Evolutionary conservation across 2,113 vertebrate species (phyloP), one percentile per base, ranked within the genome.

Genomic region (Picathartes gymnocephalus): DNA sequence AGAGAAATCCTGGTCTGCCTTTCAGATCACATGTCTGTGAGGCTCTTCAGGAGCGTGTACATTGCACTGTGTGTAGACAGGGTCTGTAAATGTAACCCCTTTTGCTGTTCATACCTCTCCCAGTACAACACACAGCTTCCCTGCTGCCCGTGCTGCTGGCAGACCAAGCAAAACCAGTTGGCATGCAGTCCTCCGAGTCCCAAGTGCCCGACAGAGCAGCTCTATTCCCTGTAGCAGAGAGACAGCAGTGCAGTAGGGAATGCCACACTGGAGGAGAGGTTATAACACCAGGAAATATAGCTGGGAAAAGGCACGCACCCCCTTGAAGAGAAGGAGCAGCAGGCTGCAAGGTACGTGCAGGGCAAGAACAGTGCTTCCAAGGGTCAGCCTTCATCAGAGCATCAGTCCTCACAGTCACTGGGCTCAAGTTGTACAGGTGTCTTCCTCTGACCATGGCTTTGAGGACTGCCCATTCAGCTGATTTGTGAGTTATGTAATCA

Each of bases 401-500:
- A 10, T n/a, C 15, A 4, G 17, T 19, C 25, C 25, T 31, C 25
- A 14, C 0, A 0, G 60, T 20, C 18, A 23, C 62, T 62, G 54
- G 42, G 11, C 47, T 86, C 1, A 5, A 45, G 60, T 9, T 37
- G 44, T 51, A n/a, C 69, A 92, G 95, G 96, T 96, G 85, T 64
- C 83, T 74, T 86, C 56, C 82, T 60, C 76, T 35, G 60, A 48
- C 4, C 3, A 35, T 19, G 61, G 85, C 61, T 95, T 79, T 78
- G 71, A 70, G 86, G 68, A 66, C 47, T 64, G 88, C 37, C 88
- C 92, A 86, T 90, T 96, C 88, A 83, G 90, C 88, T 94, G 95
- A 95, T 92, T 86, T 92, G 60, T 9, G 62, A 92, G 76, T 97
- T 96, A 97, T 27, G 44, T 96, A 97, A 97, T 77, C 76, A 11